Evolutionary conservation across 1,140 invertebrate genomes (phyloP).

Genomic region (Drosophila arawakana): DNA sequence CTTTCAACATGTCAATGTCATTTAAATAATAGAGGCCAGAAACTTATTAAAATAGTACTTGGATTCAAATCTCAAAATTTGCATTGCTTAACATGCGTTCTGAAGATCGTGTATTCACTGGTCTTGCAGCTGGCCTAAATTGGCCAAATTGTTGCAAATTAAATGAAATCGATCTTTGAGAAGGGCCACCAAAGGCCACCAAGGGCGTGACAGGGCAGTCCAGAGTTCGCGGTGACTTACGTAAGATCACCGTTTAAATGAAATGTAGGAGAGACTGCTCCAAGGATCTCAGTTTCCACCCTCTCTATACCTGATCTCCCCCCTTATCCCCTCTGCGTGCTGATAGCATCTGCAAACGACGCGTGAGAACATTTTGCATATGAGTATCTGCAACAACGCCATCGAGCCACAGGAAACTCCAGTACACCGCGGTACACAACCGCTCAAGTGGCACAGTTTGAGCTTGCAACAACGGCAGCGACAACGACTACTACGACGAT

Average conservation of each 20-base stretch:
- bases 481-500: slow-evolving; percentile 38
- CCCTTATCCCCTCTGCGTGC: background rate
- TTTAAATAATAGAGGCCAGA: slow-evolving; percentile 42
- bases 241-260: slow-evolving; percentile 12
- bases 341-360: slow-evolving; percentile 62
- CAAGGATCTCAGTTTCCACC: background rate
- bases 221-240: slow-evolving; percentile 13
- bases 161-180: slow-evolving; percentile 69
- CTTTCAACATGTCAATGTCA: slow-evolving; percentile 63
- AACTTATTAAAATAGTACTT: slow-evolving; percentile 46
- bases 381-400: slow-evolving; percentile 53
- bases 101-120: slow-evolving; percentile 9
- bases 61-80: slow-evolving; percentile 53
- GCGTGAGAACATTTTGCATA: slow-evolving; percentile 73
- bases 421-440: slow-evolving; percentile 32
- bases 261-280: background rate
- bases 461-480: slow-evolving; percentile 38
- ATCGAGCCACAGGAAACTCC: slow-evolving; percentile 77
- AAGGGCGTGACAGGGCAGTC: slow-evolving; percentile 57
- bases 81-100: slow-evolving; percentile 56
- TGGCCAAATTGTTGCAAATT: slow-evolving; percentile 21
- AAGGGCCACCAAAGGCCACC: slow-evolving; percentile 62
- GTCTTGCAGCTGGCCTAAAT: slow-evolving; percentile 31
- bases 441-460: slow-evolving; percentile 65
- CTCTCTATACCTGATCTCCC: background rate